Percentiles rank a stretch among this genome's conserved stretches.
Evolutionary conservation across 2,888 invertebrate species (phyloP).

Genomic region (Malacosoma neustria): DNA sequence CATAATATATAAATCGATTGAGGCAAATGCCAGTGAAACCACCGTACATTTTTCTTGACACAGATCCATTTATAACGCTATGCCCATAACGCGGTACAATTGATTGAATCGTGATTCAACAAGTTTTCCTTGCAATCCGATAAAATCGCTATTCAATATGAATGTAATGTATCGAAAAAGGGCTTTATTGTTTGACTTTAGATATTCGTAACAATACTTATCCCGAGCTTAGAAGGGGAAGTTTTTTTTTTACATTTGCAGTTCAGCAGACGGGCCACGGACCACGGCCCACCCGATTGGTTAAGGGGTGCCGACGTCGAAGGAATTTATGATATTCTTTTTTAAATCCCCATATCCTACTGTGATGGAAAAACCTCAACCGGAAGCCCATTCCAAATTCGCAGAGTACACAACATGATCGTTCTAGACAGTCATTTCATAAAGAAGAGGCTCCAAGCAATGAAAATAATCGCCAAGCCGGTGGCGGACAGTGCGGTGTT

Average conservation of each 20-base stretch:
- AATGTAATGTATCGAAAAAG: conserved; percentile 6
- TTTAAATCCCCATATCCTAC: too few species aligned
- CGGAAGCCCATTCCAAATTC: too few species aligned
- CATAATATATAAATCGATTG: too few species aligned
- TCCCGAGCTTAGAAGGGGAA: background rate
- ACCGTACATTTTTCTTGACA: conserved; percentile 10
- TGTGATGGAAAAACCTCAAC: too few species aligned
- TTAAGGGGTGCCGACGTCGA: too few species aligned
- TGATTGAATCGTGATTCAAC: conserved; percentile 13
- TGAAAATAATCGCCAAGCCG: too few species aligned
- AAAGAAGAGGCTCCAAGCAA: too few species aligned
- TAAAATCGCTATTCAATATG: conserved; percentile 1
- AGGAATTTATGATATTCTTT: too few species aligned
- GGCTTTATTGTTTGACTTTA: conserved; percentile 2
- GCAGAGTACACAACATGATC: too few species aligned
- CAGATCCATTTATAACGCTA: conserved; percentile 15
- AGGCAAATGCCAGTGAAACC: conserved; percentile 13
- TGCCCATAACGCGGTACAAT: conserved; percentile 7
- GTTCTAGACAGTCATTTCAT: too few species aligned
- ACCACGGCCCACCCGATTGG: background rate
- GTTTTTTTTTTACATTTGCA: background rate
- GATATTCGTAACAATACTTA: background rate
- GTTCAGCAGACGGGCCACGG: background rate
- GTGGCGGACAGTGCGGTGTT: too few species aligned
- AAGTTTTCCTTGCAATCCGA: conserved; percentile 6